These are phyloP conservation scores for Epizoanthus ramosus DNA, from an alignment of 92 coral and sea anemone species.

Conservation along the genomic window DNA sequence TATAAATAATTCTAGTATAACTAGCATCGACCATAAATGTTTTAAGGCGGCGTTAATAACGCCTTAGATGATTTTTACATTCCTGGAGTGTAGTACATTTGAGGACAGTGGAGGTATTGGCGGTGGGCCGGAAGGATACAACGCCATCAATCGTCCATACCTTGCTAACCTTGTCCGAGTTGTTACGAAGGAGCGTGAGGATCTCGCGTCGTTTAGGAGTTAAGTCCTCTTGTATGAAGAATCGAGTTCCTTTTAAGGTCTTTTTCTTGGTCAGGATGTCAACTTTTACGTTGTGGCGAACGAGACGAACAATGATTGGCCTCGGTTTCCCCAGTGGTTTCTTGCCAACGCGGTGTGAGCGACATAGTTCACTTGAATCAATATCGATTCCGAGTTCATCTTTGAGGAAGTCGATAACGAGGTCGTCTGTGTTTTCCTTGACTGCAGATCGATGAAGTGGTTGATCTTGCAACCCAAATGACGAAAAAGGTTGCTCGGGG, in stretches of 20 bases:
- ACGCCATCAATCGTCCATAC: constrained; percentile 26
- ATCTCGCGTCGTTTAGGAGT: constrained; percentile 32
- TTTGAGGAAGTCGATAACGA: constrained; percentile 39
- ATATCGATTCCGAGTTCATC: constrained; percentile 23
- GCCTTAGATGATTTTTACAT: constrained; percentile 28
- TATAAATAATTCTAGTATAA: no score
- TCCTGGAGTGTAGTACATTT: constrained; percentile 34
- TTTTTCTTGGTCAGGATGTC: constrained; percentile 27
- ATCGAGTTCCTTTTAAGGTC: constrained; percentile 26
- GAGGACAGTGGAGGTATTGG: constrained; percentile 35
- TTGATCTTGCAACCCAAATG: constrained; percentile 17
- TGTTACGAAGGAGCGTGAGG: constrained; percentile 28
- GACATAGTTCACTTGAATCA: neutral
- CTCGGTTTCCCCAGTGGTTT: constrained; percentile 22
- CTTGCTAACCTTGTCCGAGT: constrained; percentile 30
- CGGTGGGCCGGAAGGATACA: constrained; percentile 19
- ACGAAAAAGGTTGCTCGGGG: neutral
- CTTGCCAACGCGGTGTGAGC: constrained; percentile 17
- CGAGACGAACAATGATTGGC: constrained; percentile 24
- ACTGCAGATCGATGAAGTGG: constrained; percentile 24
- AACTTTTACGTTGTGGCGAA: constrained; percentile 17
- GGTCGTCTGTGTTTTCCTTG: constrained; percentile 32
- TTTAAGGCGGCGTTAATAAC: constrained; percentile 35
- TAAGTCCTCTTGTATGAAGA: constrained; percentile 18
- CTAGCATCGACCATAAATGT: no score